Evolutionary conservation across 1,140 invertebrate species (phyloP).

Genomic region (Polypedilum pembai): DNA sequence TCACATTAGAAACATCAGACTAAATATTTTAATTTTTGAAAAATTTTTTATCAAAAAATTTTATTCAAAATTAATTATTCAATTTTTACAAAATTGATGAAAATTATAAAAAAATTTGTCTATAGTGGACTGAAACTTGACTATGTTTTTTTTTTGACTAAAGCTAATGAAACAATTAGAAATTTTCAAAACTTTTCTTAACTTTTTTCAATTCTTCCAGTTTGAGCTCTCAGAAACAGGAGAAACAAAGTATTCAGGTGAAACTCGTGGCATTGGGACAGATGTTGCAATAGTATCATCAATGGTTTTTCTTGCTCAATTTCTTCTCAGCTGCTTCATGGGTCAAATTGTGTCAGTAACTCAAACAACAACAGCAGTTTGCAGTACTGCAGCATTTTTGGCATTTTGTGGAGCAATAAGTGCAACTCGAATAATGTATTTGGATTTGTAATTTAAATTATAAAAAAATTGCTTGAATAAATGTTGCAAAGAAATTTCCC

Average conservation of each 20-base stretch:
- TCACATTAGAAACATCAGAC: too few relatives aligned
- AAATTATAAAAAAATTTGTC: too few relatives aligned
- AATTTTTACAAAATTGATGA: too few relatives aligned
- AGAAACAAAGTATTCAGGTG: constrained; percentile 44
- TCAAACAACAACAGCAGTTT: constrained; percentile 81
- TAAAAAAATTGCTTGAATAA: neutral
- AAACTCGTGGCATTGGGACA: constrained; percentile 79
- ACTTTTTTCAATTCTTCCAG: constrained; percentile 43
- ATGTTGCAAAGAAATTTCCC: too few relatives aligned
- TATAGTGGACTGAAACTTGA: too few relatives aligned
- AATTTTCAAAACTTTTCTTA: too few relatives aligned
- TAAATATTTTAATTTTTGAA: too few relatives aligned
- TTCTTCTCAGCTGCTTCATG: constrained; percentile 77
- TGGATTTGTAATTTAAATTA: constrained; percentile 61
- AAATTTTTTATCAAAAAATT: too few relatives aligned
- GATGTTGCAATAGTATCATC: constrained; percentile 88
- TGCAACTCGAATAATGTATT: constrained; percentile 80
- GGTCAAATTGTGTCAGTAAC: constrained; percentile 72
- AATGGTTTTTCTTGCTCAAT: constrained; percentile 93
- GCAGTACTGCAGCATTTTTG: constrained; percentile 69
- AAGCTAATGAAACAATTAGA: too few relatives aligned
- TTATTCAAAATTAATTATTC: too few relatives aligned
- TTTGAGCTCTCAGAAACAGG: constrained; percentile 55
- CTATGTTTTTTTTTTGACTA: too few relatives aligned
- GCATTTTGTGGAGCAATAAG: constrained; percentile 74